Base-by-base conservation (phyloP, 2,888 invertebrate species). In the Scaptomyza caliginosa region DNA sequence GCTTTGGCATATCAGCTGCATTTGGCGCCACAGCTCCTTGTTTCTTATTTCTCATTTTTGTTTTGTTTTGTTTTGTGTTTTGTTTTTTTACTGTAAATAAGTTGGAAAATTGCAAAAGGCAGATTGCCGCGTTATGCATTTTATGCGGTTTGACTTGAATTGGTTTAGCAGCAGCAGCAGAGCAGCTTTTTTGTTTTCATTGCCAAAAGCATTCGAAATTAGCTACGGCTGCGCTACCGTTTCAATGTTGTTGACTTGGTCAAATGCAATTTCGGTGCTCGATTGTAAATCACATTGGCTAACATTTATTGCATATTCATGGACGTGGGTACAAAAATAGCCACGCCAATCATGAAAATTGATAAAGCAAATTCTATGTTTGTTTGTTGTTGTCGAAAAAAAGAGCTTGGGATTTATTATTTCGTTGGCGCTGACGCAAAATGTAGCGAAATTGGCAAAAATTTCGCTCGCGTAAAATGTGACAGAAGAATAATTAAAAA, bases 351-450 rank as follows among this genome's bases (percentile, higher is more conserved):
- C 84, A 83, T 81, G 86, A 86, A 81, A 86, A 81, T 81, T 86
- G 71, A 83, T 77, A 77, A 67, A 67, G 71, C 77, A 65, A 86
- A 86, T 83, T 74, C 74, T 74, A 62, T 70, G 75, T 74, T 71
- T 77, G 77, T 45, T 45, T 45, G 16, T 59, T 60, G 17, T 13
- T 2, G 13, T 5, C 13, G 3, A 2, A 13, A 2, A 2, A 6
- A 13, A 5, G 6, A 2, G 30, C 13, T 13, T 6, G 13, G 63
- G 52, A 60, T 68, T 74, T 68, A 72, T 72, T 85, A 68, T 59
- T 64, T 68, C 54, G 60, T 57, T 65, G 21, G 16, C 49, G 38
- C 38, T 59, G 67, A 54, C 59, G 56, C 55, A 56, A 65, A 59
- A 65, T 45, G 21, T 42, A 28, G 32, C 36, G 52, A 50, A 57